phyloP scores from a whole-genome alignment of 2,888 invertebrate species.

The Ornithoptera alexandrae region DNA sequence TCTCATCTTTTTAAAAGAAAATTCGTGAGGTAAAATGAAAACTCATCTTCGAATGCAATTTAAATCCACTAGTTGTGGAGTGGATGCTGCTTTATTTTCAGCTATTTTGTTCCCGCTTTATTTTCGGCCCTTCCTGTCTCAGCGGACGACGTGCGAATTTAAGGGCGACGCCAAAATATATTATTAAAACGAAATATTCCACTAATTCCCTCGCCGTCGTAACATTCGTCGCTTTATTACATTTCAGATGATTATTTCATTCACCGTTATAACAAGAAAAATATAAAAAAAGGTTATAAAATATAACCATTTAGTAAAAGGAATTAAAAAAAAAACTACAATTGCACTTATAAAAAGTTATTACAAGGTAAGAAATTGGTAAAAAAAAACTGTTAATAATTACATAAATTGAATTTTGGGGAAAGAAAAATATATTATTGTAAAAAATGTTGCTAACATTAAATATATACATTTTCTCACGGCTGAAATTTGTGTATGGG shows the following conservation, averaged over 20 bases:
- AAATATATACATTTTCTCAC: not conserved
- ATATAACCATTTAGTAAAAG: not conserved
- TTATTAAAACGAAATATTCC: conserved; percentile 31
- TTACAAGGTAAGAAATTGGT: not conserved
- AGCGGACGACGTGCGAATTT: conserved; percentile 71
- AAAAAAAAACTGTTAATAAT: not conserved
- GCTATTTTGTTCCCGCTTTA: conserved; percentile 73
- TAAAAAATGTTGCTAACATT: not conserved
- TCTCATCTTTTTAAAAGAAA: not conserved
- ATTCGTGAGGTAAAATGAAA: conserved; percentile 28
- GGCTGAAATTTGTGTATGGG: not conserved
- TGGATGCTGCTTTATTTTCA: conserved; percentile 67
- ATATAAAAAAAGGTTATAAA: not conserved
- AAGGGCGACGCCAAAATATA: conserved; percentile 55
- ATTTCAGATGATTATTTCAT: conserved; percentile 6
- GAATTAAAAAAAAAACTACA: too few relatives aligned
- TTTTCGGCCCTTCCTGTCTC: conserved; percentile 73
- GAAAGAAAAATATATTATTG: not conserved
- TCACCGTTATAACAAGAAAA: not conserved
- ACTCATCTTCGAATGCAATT: conserved; percentile 37
- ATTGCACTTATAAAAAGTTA: not conserved
- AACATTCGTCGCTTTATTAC: conserved; percentile 13
- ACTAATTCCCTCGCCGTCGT: conserved; percentile 24
- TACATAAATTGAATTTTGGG: not conserved
- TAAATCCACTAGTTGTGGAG: conserved; percentile 48